Percentiles rank a stretch among this genome's conserved stretches.
Evolutionary conservation across 2,797 vertebrate genomes (phyloP).

Genomic region (Leptodactylus fallax): DNA sequence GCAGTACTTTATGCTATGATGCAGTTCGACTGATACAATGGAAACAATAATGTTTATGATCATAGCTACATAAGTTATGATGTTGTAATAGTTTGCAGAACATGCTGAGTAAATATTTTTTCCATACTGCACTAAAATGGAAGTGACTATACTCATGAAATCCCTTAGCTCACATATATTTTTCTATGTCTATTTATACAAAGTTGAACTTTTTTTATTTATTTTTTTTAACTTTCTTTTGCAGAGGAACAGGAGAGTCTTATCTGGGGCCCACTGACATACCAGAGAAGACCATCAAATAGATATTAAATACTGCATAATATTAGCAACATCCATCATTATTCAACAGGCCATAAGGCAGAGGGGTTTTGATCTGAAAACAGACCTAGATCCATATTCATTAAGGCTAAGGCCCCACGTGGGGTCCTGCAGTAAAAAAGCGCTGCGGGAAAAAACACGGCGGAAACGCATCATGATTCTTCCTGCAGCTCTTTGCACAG

Average conservation of each 20-base stretch:
- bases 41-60: slow-evolving; percentile 16
- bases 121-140: not conserved
- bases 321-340: not conserved
- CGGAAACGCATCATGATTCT: too few species aligned
- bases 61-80: not conserved
- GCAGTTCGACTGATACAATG: not conserved
- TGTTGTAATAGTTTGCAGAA: slow-evolving; percentile 24
- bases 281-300: not conserved
- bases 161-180: not conserved
- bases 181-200: not conserved
- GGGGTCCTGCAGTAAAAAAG: too few species aligned
- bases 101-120: not conserved
- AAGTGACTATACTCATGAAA: not conserved
- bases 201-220: not conserved
- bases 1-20: not conserved
- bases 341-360: not conserved
- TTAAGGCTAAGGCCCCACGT: too few species aligned
- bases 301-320: not conserved
- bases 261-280: not conserved
- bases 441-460: too few species aligned
- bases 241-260: not conserved
- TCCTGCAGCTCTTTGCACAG: too few species aligned
- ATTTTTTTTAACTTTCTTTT: not conserved
- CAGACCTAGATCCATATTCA: not conserved
- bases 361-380: not conserved